phyloP scores from a whole-genome alignment of 2,888 invertebrate species.

The Steinernema carpocapsae region DNA sequence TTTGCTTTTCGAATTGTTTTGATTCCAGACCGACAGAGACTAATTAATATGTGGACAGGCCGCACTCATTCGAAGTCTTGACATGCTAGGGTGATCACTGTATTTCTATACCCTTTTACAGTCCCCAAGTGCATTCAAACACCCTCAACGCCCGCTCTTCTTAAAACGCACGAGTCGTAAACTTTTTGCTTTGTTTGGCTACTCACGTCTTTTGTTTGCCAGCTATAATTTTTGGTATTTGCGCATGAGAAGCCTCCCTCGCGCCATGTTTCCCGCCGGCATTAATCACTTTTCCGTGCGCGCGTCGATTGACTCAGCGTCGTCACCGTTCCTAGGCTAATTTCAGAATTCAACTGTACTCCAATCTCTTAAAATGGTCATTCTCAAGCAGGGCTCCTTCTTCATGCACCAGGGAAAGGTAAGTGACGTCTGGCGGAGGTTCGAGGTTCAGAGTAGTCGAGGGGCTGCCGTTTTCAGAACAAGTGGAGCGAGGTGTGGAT shows the following conservation, averaged over 20 bases:
- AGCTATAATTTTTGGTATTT: constrained; percentile 12
- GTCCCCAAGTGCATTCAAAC: no score
- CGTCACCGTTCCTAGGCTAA: not conserved
- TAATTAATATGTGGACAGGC: no score
- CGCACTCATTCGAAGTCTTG: no score
- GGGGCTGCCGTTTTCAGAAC: not conserved
- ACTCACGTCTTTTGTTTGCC: not conserved
- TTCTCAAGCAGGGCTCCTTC: constrained; percentile 36
- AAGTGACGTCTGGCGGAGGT: not conserved
- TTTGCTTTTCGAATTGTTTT: no score
- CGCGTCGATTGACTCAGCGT: constrained; percentile 4
- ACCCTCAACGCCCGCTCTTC: no score
- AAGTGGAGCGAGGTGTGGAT: constrained; percentile 28
- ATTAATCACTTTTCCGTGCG: constrained; percentile 11
- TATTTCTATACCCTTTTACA: no score
- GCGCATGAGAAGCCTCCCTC: constrained; percentile 12
- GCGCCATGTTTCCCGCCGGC: not conserved
- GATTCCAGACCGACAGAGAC: no score
- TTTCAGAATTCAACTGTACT: constrained; percentile 26
- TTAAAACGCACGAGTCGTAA: not conserved
- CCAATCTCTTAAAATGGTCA: constrained; percentile 31
- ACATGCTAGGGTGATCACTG: no score
- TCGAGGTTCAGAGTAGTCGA: not conserved
- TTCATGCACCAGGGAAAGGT: constrained; percentile 37
- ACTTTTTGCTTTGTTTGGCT: not conserved